phyloP scores from a whole-genome alignment of 2,113 vertebrate genomes.

The Corythaeola cristata region DNA sequence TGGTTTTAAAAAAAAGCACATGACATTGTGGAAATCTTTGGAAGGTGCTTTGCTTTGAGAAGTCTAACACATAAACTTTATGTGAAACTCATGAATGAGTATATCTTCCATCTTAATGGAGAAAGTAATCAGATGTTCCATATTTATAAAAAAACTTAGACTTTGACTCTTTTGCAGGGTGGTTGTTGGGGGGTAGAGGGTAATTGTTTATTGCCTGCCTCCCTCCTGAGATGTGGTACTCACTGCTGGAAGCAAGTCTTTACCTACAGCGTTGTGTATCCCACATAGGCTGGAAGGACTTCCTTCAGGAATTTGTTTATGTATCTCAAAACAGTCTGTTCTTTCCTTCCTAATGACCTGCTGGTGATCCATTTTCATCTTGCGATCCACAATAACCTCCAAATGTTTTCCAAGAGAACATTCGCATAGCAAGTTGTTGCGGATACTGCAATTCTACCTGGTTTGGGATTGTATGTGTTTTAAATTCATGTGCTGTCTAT shows the following conservation, averaged over 20 bases:
- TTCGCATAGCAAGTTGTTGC: not conserved
- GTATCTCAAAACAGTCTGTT: not conserved
- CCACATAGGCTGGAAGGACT: not conserved
- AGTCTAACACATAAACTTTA: not conserved
- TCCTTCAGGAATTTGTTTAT: not conserved
- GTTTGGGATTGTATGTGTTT: not conserved
- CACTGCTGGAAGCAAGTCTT: not conserved
- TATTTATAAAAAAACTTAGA: not conserved
- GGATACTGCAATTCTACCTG: not conserved
- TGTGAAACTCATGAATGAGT: not conserved
- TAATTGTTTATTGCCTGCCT: not conserved
- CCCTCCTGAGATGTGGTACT: not conserved
- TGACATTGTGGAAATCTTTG: not conserved
- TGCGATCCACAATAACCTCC: not conserved
- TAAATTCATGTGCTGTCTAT: not conserved
- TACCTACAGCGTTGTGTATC: not conserved
- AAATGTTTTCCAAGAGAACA: not conserved
- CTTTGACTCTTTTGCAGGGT: not conserved
- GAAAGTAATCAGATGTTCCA: not conserved
- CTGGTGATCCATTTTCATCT: not conserved
- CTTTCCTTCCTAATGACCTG: not conserved
- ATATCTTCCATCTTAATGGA: not conserved
- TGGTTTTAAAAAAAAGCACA: not conserved
- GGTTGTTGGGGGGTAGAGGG: not conserved
- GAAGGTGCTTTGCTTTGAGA: not conserved